Conservation (phyloP, 2,888 invertebrate species). For the Dusona sp. region DNA sequence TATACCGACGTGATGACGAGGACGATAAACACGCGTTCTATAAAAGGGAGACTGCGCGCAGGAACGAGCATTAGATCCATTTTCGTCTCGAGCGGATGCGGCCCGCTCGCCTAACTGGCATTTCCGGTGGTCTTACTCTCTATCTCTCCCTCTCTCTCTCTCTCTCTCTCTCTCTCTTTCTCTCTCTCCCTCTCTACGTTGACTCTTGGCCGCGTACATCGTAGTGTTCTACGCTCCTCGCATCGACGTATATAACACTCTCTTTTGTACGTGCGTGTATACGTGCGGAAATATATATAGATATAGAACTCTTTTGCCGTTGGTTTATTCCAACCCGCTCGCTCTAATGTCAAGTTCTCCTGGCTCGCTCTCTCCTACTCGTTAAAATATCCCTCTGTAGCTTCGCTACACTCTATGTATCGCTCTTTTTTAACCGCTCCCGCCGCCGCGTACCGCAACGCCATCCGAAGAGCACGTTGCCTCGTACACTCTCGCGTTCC, state of each 20-base stretch:
- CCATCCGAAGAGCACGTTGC: conserved; percentile 19
- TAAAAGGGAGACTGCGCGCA: conserved; percentile 74
- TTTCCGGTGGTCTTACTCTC: conserved; percentile 80
- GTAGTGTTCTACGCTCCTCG: neutral
- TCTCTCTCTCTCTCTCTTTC: conserved; percentile 40
- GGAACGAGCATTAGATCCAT: conserved; percentile 77
- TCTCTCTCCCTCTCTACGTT: conserved; percentile 6
- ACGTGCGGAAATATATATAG: neutral
- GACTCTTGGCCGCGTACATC: conserved; percentile 1
- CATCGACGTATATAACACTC: neutral
- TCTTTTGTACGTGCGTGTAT: neutral
- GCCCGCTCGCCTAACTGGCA: conserved; percentile 81
- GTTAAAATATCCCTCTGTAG: conserved; percentile 2
- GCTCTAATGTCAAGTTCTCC: conserved; percentile 52
- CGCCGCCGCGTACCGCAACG: conserved; percentile 25
- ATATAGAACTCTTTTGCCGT: conserved; percentile 26
- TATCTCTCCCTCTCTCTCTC: conserved; percentile 54
- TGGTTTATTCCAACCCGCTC: conserved; percentile 58
- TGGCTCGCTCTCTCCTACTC: conserved; percentile 22
- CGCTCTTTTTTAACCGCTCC: conserved; percentile 2
- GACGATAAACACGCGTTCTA: conserved; percentile 43
- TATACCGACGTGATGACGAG: conserved; percentile 21
- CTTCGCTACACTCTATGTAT: conserved; percentile 11
- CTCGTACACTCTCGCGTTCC: conserved; percentile 2
- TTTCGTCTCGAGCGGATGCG: conserved; percentile 80